phyloP scores from a whole-genome alignment of 2,888 invertebrate species.

The Eristalinus sepulchralis region DNA sequence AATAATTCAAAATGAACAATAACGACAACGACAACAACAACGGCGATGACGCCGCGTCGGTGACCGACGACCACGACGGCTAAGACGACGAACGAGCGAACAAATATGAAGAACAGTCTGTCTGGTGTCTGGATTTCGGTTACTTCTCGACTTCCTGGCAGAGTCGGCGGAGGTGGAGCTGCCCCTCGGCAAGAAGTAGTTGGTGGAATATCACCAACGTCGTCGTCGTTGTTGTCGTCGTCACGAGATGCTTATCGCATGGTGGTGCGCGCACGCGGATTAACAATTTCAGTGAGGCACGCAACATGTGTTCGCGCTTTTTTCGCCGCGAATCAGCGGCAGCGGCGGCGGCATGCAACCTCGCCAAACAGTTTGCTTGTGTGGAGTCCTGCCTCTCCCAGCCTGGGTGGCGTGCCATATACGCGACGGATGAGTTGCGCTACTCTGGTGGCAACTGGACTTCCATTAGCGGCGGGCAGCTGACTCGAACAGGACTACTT shows the following conservation, averaged over 20 bases:
- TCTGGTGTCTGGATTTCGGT: conserved; percentile 68
- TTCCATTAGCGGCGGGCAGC: conserved; percentile 37
- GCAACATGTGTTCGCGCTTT: conserved; percentile 67
- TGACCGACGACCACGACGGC: neutral
- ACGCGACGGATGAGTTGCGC: conserved; percentile 39
- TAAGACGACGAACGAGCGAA: neutral
- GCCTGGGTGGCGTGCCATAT: conserved; percentile 68
- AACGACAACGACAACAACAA: neutral
- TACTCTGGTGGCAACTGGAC: conserved; percentile 67
- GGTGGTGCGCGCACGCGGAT: conserved; percentile 68
- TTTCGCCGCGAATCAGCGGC: conserved; percentile 7
- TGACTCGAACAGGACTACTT: conserved; percentile 19
- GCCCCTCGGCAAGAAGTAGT: conserved; percentile 27
- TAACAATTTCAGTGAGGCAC: conserved; percentile 66
- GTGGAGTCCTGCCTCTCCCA: conserved; percentile 7
- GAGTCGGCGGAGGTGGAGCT: neutral
- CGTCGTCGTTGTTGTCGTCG: conserved; percentile 62
- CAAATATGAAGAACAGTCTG: conserved; percentile 60
- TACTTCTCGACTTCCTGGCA: conserved; percentile 44
- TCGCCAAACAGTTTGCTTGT: neutral
- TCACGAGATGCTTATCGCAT: conserved; percentile 68
- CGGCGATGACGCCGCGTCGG: neutral
- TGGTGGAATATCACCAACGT: conserved; percentile 64
- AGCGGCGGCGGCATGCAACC: neutral
- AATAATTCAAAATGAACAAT: neutral